phyloP scores from a whole-genome alignment of 1,140 invertebrate genomes.

The Tetranychus cinnabarinus region DNA sequence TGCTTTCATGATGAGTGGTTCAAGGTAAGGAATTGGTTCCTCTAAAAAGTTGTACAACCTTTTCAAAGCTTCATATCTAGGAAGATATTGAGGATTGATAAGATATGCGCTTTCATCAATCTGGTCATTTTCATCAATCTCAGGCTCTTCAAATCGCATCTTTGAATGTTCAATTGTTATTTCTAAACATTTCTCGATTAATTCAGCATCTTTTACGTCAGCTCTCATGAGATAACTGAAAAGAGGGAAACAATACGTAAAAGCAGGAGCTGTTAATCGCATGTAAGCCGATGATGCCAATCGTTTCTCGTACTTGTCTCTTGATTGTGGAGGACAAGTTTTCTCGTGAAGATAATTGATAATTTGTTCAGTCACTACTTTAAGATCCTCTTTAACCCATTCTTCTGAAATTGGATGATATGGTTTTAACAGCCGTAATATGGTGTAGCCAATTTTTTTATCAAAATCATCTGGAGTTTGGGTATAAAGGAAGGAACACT shows the following conservation, averaged over 20 bases:
- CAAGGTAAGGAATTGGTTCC: slow-evolving; percentile 33
- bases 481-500: slow-evolving; percentile 7
- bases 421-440: slow-evolving; percentile 43
- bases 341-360: slow-evolving; percentile 19
- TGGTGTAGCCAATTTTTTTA: slow-evolving; percentile 36
- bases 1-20: slow-evolving; percentile 45
- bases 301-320: slow-evolving; percentile 13
- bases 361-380: slow-evolving; percentile 22
- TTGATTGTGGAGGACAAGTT: slow-evolving; percentile 29
- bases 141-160: slow-evolving; percentile 25
- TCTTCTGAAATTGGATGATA: slow-evolving; percentile 45
- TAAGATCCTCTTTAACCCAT: slow-evolving; percentile 49
- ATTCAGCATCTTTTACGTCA: slow-evolving; percentile 14
- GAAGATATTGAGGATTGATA: slow-evolving; percentile 44
- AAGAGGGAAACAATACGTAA: slow-evolving; percentile 59
- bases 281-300: slow-evolving; percentile 12
- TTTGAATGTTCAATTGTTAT: slow-evolving; percentile 45
- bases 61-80: slow-evolving; percentile 50
- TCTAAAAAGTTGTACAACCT: slow-evolving; percentile 54
- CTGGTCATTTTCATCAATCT: slow-evolving; percentile 6
- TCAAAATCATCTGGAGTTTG: slow-evolving; percentile 16
- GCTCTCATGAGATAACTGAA: slow-evolving; percentile 36
- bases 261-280: slow-evolving; percentile 38
- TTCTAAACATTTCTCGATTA: slow-evolving; percentile 29
- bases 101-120: slow-evolving; percentile 17